phyloP scores from a whole-genome alignment of 2,797 vertebrate species.

The Premnoplex brunnescens region DNA sequence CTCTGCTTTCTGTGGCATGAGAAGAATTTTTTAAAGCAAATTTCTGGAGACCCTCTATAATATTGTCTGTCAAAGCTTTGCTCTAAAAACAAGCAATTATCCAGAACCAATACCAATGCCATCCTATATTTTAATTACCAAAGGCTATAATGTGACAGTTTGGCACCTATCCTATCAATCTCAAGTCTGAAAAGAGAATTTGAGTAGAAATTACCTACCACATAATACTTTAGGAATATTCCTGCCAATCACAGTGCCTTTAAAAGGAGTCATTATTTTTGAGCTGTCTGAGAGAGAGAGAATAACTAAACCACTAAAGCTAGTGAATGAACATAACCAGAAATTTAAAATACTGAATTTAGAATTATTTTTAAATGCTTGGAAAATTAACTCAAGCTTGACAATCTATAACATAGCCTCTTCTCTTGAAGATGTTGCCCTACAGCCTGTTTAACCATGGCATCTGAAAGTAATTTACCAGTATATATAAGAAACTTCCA shows the following conservation, averaged over 20 bases:
- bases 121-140: conserved; percentile 59
- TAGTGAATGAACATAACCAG: neutral
- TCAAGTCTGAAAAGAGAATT: conserved; percentile 14
- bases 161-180: conserved; percentile 39
- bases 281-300: neutral
- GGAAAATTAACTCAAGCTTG: neutral
- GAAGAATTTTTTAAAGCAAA: neutral
- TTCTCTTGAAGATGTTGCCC: neutral
- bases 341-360: neutral
- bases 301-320: neutral
- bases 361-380: neutral
- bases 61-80: conserved; percentile 17
- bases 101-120: conserved; percentile 6
- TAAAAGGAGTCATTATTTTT: conserved; percentile 42
- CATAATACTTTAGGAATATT: conserved; percentile 13
- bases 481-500: neutral
- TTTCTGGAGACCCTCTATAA: neutral
- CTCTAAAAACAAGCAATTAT: conserved; percentile 25
- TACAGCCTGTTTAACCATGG: neutral
- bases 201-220: neutral
- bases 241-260: conserved; percentile 13
- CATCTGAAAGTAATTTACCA: neutral
- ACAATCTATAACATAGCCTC: neutral
- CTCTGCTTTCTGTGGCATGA: neutral
- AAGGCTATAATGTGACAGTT: conserved; percentile 48